Evolutionary conservation across 2,888 invertebrate genomes (phyloP).

Genomic region (Epirrita christyi): DNA sequence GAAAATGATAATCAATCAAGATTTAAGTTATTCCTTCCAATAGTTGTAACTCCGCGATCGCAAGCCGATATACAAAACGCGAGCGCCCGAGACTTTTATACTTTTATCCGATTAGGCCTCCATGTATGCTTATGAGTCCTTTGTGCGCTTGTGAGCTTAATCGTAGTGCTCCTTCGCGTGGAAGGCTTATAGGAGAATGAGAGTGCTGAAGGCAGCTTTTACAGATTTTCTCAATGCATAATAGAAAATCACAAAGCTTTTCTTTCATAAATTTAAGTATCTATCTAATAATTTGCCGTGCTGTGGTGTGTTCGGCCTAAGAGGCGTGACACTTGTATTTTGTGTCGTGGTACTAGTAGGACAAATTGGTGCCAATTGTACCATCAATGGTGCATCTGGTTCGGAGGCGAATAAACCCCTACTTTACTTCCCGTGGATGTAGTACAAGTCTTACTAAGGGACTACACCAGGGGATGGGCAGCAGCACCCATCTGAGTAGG

Average conservation of each 20-base stretch:
- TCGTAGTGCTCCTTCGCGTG: slow-evolving; percentile 63
- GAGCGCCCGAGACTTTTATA: slow-evolving; percentile 68
- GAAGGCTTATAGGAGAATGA: slow-evolving; percentile 37
- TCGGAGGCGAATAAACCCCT: too few species aligned
- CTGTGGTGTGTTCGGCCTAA: too few species aligned
- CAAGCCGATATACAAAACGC: slow-evolving; percentile 51
- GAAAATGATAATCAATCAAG: not conserved
- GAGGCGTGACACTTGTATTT: too few species aligned
- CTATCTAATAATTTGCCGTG: too few species aligned
- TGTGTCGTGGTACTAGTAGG: too few species aligned
- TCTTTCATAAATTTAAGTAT: not conserved
- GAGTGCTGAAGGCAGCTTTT: slow-evolving; percentile 18
- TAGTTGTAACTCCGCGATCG: not conserved
- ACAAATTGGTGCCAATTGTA: too few species aligned
- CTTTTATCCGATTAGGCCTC: slow-evolving; percentile 77
- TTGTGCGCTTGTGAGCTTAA: slow-evolving; percentile 67
- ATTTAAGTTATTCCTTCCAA: slow-evolving; percentile 4
- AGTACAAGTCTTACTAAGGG: too few species aligned
- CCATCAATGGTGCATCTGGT: too few species aligned
- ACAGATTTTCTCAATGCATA: slow-evolving; percentile 13
- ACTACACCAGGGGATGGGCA: too few species aligned
- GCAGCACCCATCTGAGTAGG: too few species aligned
- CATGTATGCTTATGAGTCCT: slow-evolving; percentile 77
- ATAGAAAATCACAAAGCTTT: slow-evolving; percentile 22
- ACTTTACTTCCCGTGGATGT: too few species aligned